phyloP scores from a whole-genome alignment of 2,113 vertebrate genomes.

The Pteropus alecto region DNA sequence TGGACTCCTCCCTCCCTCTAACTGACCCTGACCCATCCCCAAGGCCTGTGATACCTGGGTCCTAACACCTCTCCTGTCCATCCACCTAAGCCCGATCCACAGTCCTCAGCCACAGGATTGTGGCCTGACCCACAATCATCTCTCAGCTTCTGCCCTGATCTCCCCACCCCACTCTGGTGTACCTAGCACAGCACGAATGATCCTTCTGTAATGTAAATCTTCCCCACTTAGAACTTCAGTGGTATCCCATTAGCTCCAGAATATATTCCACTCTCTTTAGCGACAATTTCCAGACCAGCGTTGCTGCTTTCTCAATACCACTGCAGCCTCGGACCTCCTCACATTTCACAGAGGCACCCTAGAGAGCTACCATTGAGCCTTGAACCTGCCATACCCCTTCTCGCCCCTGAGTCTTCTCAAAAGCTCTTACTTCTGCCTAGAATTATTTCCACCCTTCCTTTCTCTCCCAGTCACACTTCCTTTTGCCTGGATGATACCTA shows the following conservation, averaged over 20 bases:
- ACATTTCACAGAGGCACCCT: too few species aligned
- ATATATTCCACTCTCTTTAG: not conserved
- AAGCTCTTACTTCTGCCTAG: not conserved
- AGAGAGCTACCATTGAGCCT: not conserved
- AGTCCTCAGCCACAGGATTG: not conserved
- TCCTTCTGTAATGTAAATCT: not conserved
- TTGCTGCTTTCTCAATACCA: not conserved
- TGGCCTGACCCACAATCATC: not conserved
- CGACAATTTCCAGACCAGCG: not conserved
- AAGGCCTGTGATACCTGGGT: not conserved
- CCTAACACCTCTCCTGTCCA: not conserved
- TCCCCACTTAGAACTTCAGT: not conserved
- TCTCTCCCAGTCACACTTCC: not conserved
- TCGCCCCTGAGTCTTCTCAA: not conserved
- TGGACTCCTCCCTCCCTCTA: not conserved
- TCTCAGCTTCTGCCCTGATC: not conserved
- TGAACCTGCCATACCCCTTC: not conserved
- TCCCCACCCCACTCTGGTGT: not conserved
- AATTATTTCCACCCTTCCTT: not conserved
- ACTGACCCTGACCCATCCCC: accelerated
- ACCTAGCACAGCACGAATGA: not conserved
- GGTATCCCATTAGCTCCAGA: not conserved
- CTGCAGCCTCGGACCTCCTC: not conserved
- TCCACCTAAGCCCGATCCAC: not conserved
- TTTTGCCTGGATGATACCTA: not conserved